Conservation (phyloP, 2,113 vertebrate genomes). For the Rana temporaria region DNA sequence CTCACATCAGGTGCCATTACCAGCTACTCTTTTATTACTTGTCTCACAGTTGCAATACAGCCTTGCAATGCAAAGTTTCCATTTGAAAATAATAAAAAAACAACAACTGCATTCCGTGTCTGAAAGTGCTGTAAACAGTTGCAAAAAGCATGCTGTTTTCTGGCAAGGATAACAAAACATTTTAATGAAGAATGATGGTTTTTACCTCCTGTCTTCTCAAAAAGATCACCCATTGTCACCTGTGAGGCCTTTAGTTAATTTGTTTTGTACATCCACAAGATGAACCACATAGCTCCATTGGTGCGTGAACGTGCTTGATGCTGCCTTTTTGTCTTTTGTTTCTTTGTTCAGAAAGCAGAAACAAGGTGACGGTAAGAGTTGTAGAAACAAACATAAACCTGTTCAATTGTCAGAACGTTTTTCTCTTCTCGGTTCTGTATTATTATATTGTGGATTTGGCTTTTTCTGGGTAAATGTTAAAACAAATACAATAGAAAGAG, state of each 20-base stretch:
- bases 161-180: not conserved
- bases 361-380: not conserved
- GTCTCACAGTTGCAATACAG: too few species aligned
- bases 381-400: too few species aligned
- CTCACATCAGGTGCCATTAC: too few species aligned
- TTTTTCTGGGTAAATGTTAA: too few species aligned
- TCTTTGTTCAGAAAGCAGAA: not conserved
- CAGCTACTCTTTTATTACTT: too few species aligned
- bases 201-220: not conserved
- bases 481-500: too few species aligned
- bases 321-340: not conserved
- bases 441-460: too few species aligned
- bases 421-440: too few species aligned
- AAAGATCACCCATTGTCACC: too few species aligned
- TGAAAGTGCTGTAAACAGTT: not conserved
- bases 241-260: not conserved
- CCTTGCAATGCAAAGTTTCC: too few species aligned
- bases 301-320: not conserved
- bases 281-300: not conserved
- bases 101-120: not conserved
- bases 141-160: not conserved
- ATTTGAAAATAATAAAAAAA: too few species aligned
- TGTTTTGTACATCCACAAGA: not conserved
- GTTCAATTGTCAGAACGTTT: too few species aligned
- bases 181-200: not conserved